A percentile compares a stretch with the other conserved stretches of the same genome.
These are phyloP conservation scores for Tachysurus fulvidraco DNA, from an alignment of 2,113 vertebrate genomes.

Conservation along the genomic window DNA sequence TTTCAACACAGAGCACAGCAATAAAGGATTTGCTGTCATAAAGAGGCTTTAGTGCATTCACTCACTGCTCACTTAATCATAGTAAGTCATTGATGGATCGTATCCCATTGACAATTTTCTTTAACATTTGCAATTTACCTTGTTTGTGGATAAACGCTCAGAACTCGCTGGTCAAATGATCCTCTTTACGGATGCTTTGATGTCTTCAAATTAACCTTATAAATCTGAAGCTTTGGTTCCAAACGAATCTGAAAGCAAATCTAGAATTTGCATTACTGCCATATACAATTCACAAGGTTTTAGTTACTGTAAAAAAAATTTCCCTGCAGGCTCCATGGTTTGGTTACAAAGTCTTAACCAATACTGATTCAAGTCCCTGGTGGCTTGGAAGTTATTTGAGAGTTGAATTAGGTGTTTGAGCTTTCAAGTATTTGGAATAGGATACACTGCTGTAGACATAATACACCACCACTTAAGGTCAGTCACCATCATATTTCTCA, in stretches of 20 bases:
- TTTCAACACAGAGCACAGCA: neutral
- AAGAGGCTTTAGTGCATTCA: neutral
- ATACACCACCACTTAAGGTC: neutral
- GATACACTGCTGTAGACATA: conserved; percentile 1
- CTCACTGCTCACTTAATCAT: conserved; percentile 7
- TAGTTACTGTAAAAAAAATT: neutral
- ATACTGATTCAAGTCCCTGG: neutral
- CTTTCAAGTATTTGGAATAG: neutral
- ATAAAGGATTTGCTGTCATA: conserved; percentile 20
- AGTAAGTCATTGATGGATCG: neutral
- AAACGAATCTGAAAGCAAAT: neutral
- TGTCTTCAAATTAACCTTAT: neutral
- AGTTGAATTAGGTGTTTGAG: neutral
- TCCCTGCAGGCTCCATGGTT: neutral
- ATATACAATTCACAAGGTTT: neutral
- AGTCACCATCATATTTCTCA: neutral
- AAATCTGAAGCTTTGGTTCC: neutral
- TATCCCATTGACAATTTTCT: conserved; percentile 1
- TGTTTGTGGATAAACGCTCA: neutral
- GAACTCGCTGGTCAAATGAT: conserved; percentile 4
- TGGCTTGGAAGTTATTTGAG: neutral
- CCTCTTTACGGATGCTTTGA: neutral
- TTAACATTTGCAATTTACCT: neutral
- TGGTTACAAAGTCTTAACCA: neutral
- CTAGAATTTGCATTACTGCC: neutral